A percentile compares a stretch with the other conserved stretches of the same genome.
Evolutionary conservation across 2,888 invertebrate genomes (phyloP).

Genomic region (Dorcus hopei): DNA sequence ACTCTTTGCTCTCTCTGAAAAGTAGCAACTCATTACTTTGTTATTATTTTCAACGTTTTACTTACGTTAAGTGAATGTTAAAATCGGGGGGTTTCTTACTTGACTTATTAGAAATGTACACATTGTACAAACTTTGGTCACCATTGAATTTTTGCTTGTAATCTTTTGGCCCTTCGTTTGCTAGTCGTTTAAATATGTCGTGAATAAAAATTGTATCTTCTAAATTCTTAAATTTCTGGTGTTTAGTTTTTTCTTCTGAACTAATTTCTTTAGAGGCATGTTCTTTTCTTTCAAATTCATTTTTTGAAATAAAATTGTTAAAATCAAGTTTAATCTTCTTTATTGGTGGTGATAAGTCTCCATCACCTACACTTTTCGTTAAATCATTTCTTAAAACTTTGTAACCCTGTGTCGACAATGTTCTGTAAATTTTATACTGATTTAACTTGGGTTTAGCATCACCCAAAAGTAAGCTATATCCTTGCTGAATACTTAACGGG

Average conservation of each 20-base stretch:
- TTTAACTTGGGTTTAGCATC: slow-evolving; percentile 21
- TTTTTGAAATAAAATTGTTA: neutral
- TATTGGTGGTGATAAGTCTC: neutral
- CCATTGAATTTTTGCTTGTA: slow-evolving; percentile 3
- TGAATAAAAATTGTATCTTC: slow-evolving; percentile 9
- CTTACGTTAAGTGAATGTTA: slow-evolving; percentile 14
- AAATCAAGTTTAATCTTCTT: slow-evolving; percentile 9
- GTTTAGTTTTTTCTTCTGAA: neutral
- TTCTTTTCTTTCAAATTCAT: neutral
- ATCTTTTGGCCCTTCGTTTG: slow-evolving; percentile 28
- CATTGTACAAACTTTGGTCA: slow-evolving; percentile 30
- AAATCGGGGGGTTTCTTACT: slow-evolving; percentile 28
- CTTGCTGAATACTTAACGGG: slow-evolving; percentile 64
- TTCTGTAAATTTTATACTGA: slow-evolving; percentile 38
- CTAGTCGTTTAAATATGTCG: slow-evolving; percentile 30
- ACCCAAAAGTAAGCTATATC: slow-evolving; percentile 55
- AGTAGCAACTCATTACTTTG: neutral
- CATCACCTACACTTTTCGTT: slow-evolving; percentile 14
- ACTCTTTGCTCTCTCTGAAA: slow-evolving; percentile 19
- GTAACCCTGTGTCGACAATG: slow-evolving; percentile 35
- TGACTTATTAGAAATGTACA: slow-evolving; percentile 30
- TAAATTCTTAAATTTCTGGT: neutral
- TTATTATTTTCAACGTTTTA: neutral
- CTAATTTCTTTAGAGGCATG: neutral
- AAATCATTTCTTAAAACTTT: slow-evolving; percentile 5